These are phyloP conservation scores for Pollachius pollachius DNA, from an alignment of 2,113 vertebrate species.

Conservation along the genomic window DNA sequence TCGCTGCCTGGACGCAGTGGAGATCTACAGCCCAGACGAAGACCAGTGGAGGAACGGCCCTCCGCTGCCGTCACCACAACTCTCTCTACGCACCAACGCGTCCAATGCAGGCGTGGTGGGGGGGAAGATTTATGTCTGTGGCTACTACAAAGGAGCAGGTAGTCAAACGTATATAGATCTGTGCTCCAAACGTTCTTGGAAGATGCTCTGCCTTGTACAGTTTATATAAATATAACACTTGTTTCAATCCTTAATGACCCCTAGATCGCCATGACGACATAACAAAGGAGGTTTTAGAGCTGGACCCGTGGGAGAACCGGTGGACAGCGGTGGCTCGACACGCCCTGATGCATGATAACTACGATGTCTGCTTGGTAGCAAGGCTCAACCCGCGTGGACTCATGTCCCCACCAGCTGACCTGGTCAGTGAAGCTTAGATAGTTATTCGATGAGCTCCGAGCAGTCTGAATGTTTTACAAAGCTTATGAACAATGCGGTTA, in stretches of 20 bases:
- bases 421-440: conserved; percentile 60
- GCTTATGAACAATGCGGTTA: too few relatives aligned
- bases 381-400: conserved; percentile 91
- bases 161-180: conserved; percentile 26
- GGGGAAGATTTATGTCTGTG: conserved; percentile 92
- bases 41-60: conserved; percentile 91
- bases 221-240: background rate
- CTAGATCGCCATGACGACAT: conserved; percentile 92
- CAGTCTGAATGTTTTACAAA: too few relatives aligned
- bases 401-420: conserved; percentile 86
- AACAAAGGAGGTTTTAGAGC: conserved; percentile 89
- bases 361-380: conserved; percentile 93
- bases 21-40: conserved; percentile 91
- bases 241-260: conserved; percentile 22
- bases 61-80: conserved; percentile 82
- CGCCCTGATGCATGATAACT: conserved; percentile 92
- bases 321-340: conserved; percentile 85
- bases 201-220: background rate
- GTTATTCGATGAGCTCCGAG: conserved; percentile 8
- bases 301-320: conserved; percentile 88
- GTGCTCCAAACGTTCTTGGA: background rate
- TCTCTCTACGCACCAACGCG: conserved; percentile 83
- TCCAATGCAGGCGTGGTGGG: conserved; percentile 83
- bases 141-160: conserved; percentile 95
- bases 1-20: conserved; percentile 86